Base-by-base conservation (phyloP, 2,797 vertebrate species). In the Rhabdomys pumilio region DNA sequence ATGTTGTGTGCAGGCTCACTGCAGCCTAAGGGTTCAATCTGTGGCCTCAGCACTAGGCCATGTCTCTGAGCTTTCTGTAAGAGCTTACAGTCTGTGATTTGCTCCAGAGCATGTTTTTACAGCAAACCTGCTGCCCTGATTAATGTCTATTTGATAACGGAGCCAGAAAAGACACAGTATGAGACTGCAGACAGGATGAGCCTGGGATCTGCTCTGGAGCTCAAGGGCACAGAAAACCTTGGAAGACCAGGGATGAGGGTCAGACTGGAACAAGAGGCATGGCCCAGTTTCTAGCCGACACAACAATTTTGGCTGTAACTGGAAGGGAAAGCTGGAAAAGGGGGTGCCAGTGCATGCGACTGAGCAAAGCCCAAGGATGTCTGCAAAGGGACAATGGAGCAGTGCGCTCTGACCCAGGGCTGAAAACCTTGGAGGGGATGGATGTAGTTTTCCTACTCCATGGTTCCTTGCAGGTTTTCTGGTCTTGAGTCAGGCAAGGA, bases 191-290 rank as follows among this genome's bases (percentile, higher is more conserved):
- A 67, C 38, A 22, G 81, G 85, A 38, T 3, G 34, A 20, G 84
- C 34, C 53, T 88, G 76, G 53, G 76, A 82, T 91, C 79, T 81
- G 77, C 86, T 80, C 61, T 69, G 47, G 86, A 55, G 22, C 13
- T 83, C 73, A 59, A 89, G 59, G 63, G 57, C 38, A 92, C 47
- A 82, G 29, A 69, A 94, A 95, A n/a, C 14, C 65, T 61, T 34
- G 22, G 44, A 69, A 75, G 65, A 20, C 63, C 4, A 14, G 13
- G 65, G 53, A 6, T 31, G 29, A 29, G 31, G 44, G 19, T 75
- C 19, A 47, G 14, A 29, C 0, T 13, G 1, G n/a, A 84, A 96
- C 26, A 61, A 73, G 22, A 55, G 24, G 22, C 47, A 55, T 3
- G 75, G 79, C 19, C 73, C n/a, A 72, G 76, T 76, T n/a, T 72